Evolutionary conservation across 92 coral and sea anemone genomes (phyloP), one percentile per base, ranked within the genome.

Genomic region (Ricordea florida): DNA sequence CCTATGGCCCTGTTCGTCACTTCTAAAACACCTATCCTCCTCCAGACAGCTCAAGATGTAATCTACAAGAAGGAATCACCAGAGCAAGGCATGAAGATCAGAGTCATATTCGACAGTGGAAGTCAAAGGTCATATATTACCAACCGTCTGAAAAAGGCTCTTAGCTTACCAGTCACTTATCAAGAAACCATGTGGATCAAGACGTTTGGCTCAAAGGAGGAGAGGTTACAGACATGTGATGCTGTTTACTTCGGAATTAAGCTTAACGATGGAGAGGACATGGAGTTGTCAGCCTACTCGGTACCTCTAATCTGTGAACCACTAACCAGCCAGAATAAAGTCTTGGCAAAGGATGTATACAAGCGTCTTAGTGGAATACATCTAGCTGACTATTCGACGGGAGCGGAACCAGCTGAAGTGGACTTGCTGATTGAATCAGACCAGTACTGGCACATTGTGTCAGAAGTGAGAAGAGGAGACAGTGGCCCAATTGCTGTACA

Each of bases 91-190:
- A 32, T 42, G 26, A 26, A 55, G 36, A 51, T 78, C 11, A 36
- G 86, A 51, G 17, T 79, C 17, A 53, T 85, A 9, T 46, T 85
- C 20, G 90, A 85, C 60, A 69, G 77, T 18, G 82, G 86, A 27
- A 80, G 83, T 50, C 86, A 79, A 30, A 3, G 82, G 6, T 62
- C 78, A 3, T 80, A 64, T 32, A 26, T 86, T 4, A 72, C 87
- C 11, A 46, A 34, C 10, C 25, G 40, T 1, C 28, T 63, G 21
- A 63, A 36, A 62, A 61, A 78, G 8, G 25, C 3, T 6, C 44
- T 78, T 18, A 24, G 45, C 22, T 53, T 45, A 14, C 80, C 71
- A 11, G 41, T 63, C 10, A 37, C 41, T 11, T 43, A 50, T n/a
- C 74, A 41, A 16, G 70, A 82, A 13, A 49, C 78, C 13, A 44